Conservation (phyloP, 2,113 vertebrate genomes). For the Corythornis madagascariensis region DNA sequence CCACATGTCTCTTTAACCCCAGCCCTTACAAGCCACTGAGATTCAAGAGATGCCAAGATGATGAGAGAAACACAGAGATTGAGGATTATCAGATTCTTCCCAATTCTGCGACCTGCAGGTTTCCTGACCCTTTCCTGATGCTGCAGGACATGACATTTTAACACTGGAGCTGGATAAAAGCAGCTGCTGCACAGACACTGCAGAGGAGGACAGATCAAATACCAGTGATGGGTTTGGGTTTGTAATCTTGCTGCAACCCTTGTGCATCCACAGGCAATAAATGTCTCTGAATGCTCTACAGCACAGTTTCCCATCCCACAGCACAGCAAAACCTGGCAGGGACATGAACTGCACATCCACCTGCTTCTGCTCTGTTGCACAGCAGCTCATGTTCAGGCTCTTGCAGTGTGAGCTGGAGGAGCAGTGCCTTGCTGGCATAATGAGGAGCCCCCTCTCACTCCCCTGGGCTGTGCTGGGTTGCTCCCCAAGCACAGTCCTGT, state of each 20-base stretch:
- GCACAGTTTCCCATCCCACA: background rate
- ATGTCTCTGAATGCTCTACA: too few relatives aligned
- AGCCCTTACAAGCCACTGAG: background rate
- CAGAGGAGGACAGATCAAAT: background rate
- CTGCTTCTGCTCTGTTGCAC: background rate
- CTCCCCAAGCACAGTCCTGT: rapidly evolving
- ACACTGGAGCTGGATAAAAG: background rate
- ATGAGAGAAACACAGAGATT: background rate
- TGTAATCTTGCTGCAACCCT: background rate
- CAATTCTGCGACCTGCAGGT: background rate
- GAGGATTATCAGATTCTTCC: background rate
- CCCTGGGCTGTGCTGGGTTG: rapidly evolving
- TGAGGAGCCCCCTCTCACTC: background rate
- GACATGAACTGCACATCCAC: background rate
- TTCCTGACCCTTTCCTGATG: background rate
- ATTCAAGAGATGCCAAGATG: background rate
- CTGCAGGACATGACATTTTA: background rate
- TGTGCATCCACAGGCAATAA: background rate
- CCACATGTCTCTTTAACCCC: background rate
- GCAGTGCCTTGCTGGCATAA: background rate
- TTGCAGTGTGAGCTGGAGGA: background rate
- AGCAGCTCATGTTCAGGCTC: background rate
- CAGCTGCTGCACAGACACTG: background rate
- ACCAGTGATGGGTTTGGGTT: background rate
- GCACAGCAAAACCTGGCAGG: background rate